Base-by-base conservation (phyloP, 53 echinoderm and acorn worm genomes). In the Echinometra lucunter region DNA sequence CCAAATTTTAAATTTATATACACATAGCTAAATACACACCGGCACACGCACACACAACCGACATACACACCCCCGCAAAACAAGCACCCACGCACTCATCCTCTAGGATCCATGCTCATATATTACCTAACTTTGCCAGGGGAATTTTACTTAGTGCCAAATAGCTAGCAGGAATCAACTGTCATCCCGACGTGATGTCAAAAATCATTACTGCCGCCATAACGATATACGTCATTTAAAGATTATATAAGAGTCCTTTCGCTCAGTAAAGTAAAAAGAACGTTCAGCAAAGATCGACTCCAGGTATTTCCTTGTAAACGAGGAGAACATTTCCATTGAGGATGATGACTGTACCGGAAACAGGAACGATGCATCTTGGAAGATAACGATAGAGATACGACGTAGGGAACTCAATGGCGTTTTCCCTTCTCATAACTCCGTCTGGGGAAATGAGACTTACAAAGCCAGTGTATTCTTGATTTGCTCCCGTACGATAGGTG, bases 331-430 rank as follows among this genome's bases (percentile, higher is more conserved):
- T 42, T 12, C 94, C 94, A 60, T 94, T 94, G 28, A 94, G 44
- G 82, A 94, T 44, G 25, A 94, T 42, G 11, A 94, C 60, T 10
- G 94, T 94, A 37, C 94, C 94, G 32, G 82, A 12, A 25, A 57
- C 47, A n/a, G 94, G 94, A 57, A 94, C 40, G 16, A 60, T 66
- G 66, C 82, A 82, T 44, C 94, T 38, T 18, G 94, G 94, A 57
- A 37, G 82, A 60, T 94, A 94, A 44, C 94, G 94, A 45, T 94
- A 94, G 1, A 94, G 63, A 13, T 32, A 94, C 40, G 94, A 94
- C 1, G 94, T 94, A 25, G 94, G 94, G 57, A 94, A 94, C 66
- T 94, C 82, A 57, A 94, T 94, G 13, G 83, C 13, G 6, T 94
- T 93, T 13, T 82, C 58, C 40, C 28, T 63, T 9, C 94, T 44